phyloP scores from a whole-genome alignment of 2,888 invertebrate species.

The Andrena fulva region DNA sequence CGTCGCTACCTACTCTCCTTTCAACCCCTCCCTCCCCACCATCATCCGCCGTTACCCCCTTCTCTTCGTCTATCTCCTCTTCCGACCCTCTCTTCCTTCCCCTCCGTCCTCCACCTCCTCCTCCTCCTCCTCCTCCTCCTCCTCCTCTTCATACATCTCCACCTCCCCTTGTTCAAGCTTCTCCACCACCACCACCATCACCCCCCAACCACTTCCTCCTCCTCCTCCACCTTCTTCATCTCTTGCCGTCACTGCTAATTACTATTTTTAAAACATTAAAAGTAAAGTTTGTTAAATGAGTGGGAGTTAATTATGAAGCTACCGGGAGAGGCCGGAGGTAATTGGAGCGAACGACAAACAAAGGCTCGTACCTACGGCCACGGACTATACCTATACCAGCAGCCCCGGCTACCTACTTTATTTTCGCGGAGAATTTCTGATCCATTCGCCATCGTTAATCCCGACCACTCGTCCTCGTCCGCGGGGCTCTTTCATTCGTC shows the following conservation, averaged over 20 bases:
- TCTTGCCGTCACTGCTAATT: conserved; percentile 83
- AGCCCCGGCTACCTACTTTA: conserved; percentile 75
- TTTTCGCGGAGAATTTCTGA: conserved; percentile 81
- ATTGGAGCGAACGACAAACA: conserved; percentile 85
- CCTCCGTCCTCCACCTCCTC: conserved; percentile 15
- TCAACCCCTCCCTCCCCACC: conserved; percentile 54
- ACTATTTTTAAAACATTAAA: conserved; percentile 85
- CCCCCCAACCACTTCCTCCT: conserved; percentile 40
- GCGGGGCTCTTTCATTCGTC: conserved; percentile 79
- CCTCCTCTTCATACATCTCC: conserved; percentile 27
- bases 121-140: conserved; percentile 12
- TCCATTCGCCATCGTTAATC: conserved; percentile 80
- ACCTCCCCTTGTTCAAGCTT: conserved; percentile 27
- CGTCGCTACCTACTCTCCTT: conserved; percentile 57
- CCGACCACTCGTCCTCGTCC: conserved; percentile 76
- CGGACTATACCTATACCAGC: conserved; percentile 70
- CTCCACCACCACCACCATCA: conserved; percentile 37
- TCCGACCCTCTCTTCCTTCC: conserved; percentile 26
- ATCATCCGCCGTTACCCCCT: conserved; percentile 38
- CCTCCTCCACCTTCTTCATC: conserved; percentile 71
- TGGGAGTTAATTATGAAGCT: conserved; percentile 85
- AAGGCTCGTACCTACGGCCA: conserved; percentile 77
- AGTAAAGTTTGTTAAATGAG: conserved; percentile 85
- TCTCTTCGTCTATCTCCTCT: conserved; percentile 52
- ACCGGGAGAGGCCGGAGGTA: conserved; percentile 82